These are phyloP conservation scores for Zelleria hepariella DNA, from an alignment of 2,888 invertebrate species.

Conservation along the genomic window DNA sequence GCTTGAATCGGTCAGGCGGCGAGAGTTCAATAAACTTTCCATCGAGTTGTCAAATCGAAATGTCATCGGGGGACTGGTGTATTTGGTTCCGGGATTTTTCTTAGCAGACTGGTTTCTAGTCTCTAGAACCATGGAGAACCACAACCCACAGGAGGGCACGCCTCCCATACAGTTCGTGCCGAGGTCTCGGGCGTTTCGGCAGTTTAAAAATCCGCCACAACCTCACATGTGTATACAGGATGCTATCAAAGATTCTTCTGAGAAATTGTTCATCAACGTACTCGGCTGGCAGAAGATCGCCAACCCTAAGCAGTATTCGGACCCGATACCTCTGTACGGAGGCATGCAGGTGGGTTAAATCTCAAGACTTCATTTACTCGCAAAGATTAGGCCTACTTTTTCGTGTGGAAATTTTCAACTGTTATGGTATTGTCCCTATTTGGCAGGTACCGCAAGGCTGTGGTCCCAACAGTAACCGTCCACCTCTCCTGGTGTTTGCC, in stretches of 20 bases:
- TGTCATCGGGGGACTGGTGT: constrained; percentile 1
- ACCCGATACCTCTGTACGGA: constrained; percentile 79
- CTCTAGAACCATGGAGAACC: constrained; percentile 46
- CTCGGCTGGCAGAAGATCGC: constrained; percentile 81
- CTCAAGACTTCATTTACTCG: background rate
- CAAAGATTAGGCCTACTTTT: background rate
- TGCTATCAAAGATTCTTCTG: constrained; percentile 71
- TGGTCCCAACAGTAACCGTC: constrained; percentile 68
- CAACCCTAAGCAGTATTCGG: constrained; percentile 75
- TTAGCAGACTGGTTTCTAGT: background rate
- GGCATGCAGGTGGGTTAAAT: constrained; percentile 74
- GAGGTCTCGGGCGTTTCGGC: constrained; percentile 74
- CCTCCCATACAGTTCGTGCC: constrained; percentile 71
- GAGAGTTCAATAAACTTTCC: constrained; percentile 56
- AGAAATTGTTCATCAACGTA: constrained; percentile 77
- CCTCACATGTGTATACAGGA: constrained; percentile 83
- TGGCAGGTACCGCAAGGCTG: constrained; percentile 72
- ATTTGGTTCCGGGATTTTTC: background rate
- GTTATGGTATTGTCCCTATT: background rate
- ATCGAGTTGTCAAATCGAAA: constrained; percentile 27
- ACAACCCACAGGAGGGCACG: constrained; percentile 50
- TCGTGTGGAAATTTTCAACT: background rate
- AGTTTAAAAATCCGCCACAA: constrained; percentile 81
- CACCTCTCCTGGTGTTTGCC: constrained; percentile 77
- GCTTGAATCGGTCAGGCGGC: background rate